Base-by-base conservation (phyloP, 92 coral and sea anemone genomes). In the Siderastrea radians region DNA sequence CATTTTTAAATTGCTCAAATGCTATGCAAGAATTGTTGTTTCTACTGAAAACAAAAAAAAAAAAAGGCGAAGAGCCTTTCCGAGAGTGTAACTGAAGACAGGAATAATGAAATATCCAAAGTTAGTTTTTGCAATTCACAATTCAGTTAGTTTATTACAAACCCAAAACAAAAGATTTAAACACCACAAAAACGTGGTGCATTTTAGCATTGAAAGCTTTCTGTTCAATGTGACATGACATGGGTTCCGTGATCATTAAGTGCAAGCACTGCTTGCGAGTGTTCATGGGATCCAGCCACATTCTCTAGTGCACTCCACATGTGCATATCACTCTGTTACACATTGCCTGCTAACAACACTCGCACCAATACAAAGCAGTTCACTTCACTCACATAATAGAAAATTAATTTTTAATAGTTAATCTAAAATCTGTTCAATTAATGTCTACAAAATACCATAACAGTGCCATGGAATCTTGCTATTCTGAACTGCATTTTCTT, bases 241-340 rank as follows among this genome's bases (percentile, higher is more conserved):
- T 73, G 87, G 62, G 50, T 61, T 53, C 53, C 17, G 63, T 60
- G 73, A 50, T 44, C 7, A 84, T 57, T 43, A 4, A 43, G 58
- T 16, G 87, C 87, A 84, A 84, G 87, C 87, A 45, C 87, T 73
- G 87, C 87, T 84, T 84, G 87, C 80, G 13, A 45, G 60, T 62
- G 63, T 61, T 15, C 72, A 84, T 73, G 73, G 63, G 80, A 62
- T 19, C 87, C 87, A 73, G 87, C 87, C 87, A 48, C 79, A 49
- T 62, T 72, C 73, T 84, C 81, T 74, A 26, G 38, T 62, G 47
- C 73, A 70, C 43, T 84, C 13, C 48, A 38, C 80, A 84, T 73
- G 69, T 61, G 48, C 81, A 73, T 60, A 74, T 60, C 80, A 60
- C 38, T 19, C 55, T 53, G 15, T 57, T 5, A n/a, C 70, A 62